Conservation (phyloP, 2,888 invertebrate species). For the Beris morrisii region DNA sequence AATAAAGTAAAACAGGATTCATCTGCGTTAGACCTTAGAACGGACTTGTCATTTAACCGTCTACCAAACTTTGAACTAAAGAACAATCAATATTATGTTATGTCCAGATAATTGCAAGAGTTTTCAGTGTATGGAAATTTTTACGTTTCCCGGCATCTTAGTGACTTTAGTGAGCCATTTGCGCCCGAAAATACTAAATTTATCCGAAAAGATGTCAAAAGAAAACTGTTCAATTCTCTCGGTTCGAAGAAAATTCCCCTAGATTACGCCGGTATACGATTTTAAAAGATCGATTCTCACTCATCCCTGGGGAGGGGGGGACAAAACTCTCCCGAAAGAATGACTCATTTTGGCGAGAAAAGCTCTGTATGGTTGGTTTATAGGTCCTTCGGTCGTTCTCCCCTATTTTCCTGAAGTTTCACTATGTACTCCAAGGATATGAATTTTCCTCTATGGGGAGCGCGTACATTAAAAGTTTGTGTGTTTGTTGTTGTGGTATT, state of each 20-base stretch:
- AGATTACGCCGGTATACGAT: background rate
- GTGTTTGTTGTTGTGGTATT: background rate
- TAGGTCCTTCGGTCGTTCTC: background rate
- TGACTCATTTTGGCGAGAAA: constrained; percentile 30
- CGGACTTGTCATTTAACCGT: too few relatives aligned
- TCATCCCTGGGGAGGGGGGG: background rate
- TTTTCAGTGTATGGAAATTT: too few relatives aligned
- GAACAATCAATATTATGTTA: too few relatives aligned
- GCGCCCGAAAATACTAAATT: too few relatives aligned
- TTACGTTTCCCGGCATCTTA: too few relatives aligned
- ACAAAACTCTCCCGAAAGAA: background rate
- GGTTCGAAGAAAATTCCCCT: background rate
- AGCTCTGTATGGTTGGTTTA: constrained; percentile 1
- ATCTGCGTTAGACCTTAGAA: too few relatives aligned
- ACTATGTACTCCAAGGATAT: background rate
- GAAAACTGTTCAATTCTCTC: too few relatives aligned
- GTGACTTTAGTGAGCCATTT: too few relatives aligned
- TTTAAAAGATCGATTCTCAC: background rate
- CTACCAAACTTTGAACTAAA: too few relatives aligned
- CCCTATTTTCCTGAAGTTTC: constrained; percentile 10
- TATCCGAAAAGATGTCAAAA: too few relatives aligned
- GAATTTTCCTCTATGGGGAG: background rate
- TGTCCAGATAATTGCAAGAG: too few relatives aligned
- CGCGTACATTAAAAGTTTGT: background rate
- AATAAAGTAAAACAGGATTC: too few relatives aligned